Evolutionary conservation across 1,140 invertebrate genomes (phyloP), one percentile per base, ranked within the genome.

Genomic region (Pogonognathellus flavescens): DNA sequence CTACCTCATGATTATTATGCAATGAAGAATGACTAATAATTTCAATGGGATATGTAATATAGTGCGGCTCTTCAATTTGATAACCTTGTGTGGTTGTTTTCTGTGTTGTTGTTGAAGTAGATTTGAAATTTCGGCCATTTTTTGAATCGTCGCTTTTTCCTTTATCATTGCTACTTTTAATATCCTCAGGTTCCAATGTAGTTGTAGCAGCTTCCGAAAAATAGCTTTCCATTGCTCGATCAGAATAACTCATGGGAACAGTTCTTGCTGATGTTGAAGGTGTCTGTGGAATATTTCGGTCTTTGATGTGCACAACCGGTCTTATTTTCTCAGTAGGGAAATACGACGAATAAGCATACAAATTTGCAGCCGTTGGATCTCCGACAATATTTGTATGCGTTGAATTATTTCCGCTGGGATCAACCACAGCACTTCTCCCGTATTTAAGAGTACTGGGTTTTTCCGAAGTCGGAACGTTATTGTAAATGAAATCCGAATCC

Each of bases 381-480:
- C n/a, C 50, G 14, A 81, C 5, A 14, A 16, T 81, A 18, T 81
- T 81, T 10, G 14, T 53, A 20, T 81, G 50, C 0, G 22, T 55
- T 2, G 55, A 81, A 57, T 41, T 57, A 20, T 52, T 52, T 18
- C 7, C 52, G 16, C 13, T 31, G 0, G 66, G 22, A 8, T 76
- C 70, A 49, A 76, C 14, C 4, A 76, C 13, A n/a, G 70, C 31
- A 76, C 70, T 76, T 76, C 70, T 76, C 41, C 41, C 70, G 16
- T 50, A 18, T 76, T 76, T 76, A n/a, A 76, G n/a, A 9, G 70
- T 76, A 31, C 16, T 50, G 0, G 70, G 70, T 76, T 76, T 76
- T 49, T 76, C 70, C 3, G 66, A 72, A 13, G 66, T 72, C 0
- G 66, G 66, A 41, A 72, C 5, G 41, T 49, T 72, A 18, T 72